A percentile compares a stretch with the other conserved stretches of the same genome.
phyloP scores from a whole-genome alignment of 2,888 invertebrate species.

The Oxycera nigricornis region DNA sequence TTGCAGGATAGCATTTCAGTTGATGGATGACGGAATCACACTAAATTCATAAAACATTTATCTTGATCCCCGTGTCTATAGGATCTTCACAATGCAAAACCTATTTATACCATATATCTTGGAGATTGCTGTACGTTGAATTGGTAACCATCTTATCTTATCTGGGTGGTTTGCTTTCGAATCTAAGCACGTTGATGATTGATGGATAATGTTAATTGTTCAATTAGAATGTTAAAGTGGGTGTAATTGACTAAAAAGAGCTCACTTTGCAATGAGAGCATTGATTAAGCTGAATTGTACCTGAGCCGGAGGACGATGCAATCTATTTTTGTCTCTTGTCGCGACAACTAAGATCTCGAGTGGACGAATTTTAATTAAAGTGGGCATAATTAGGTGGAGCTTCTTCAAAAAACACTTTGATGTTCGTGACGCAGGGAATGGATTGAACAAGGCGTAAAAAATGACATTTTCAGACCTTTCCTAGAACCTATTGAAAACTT shows the following conservation, averaged over 20 bases:
- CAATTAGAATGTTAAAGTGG: background rate
- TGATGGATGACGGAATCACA: background rate
- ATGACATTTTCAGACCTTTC: too few species aligned
- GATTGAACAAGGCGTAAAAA: too few species aligned
- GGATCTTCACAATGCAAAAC: background rate
- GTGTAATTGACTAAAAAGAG: background rate
- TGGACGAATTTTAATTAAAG: background rate
- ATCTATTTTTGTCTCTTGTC: background rate
- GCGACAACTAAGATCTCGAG: background rate
- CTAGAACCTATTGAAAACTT: too few species aligned
- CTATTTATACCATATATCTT: background rate
- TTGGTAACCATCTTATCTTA: background rate
- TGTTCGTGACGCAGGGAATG: too few species aligned
- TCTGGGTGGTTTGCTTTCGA: background rate
- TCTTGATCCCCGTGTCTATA: background rate
- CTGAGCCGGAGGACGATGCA: background rate
- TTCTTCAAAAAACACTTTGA: too few species aligned
- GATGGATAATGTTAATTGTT: conserved; percentile 3
- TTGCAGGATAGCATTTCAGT: background rate
- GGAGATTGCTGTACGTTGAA: too few species aligned
- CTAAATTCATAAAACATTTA: background rate
- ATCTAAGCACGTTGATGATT: background rate
- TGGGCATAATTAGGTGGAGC: too few species aligned
- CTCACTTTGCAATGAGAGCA: background rate
- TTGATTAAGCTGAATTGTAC: background rate